Evolutionary conservation across 2,888 invertebrate species (phyloP), one percentile per base, ranked within the genome.

Genomic region (Ptychoptera albimana): DNA sequence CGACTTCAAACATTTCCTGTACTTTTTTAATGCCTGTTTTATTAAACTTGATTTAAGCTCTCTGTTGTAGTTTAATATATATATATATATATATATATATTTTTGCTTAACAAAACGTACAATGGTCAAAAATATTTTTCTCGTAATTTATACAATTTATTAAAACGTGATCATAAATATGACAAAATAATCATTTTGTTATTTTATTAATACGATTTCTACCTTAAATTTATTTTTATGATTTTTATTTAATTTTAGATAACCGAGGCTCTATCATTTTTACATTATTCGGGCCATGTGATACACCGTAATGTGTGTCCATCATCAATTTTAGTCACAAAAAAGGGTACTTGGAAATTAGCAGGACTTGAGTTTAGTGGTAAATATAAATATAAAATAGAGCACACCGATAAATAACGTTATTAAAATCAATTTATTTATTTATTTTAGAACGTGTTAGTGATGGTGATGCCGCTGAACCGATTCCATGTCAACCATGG

Each of bases 291-390:
- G 34, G 79, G 82, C 52, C 82, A 82, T 65, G 77, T 87, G 57
- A 74, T 96, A 50, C 97, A 97, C 64, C 80, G 92, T 56, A 97
- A 97, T 69, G 79, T 97, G 38, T 93, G 88, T 61, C 96, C 96
- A 2, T 82, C 83, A 53, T 86, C 87, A 54, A 83, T 97, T 54
- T 74, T 94, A 54, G 82, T 97, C 50, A 92, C 91, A 43, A 88
- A 84, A 62, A 77, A 82, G 46, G 92, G 94, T 50, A 87, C 89
- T 37, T 97, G 97, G 97, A 97, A 97, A 64, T 73, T 97, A 47
- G 86, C 85, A 41, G 94, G 96, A 23, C 75, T 97, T 50, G 93
- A 94, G 61, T 96, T 94, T 66, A 74, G 81, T 52, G 91, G 93
- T 84, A 68, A 70, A 71, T 66, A 12, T 12, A 32, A 14, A 31